Conservation (phyloP, 2,797 vertebrate species). For the Petrocephalus schoutedeni region DNA sequence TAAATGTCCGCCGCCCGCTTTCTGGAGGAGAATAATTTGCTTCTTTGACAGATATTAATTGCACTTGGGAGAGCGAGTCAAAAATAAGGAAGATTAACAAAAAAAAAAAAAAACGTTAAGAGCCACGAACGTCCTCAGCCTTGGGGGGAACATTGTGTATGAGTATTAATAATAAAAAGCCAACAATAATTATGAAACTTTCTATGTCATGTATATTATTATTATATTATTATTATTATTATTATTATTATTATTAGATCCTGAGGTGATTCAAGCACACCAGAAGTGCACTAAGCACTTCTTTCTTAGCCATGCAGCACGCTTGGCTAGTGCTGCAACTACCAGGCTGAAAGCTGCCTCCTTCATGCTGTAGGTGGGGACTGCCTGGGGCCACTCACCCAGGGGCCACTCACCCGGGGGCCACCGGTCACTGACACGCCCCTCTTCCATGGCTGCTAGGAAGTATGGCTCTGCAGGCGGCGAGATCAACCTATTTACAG, state of each 20-base stretch:
- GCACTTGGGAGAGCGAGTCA: constrained; percentile 34
- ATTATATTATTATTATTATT: constrained; percentile 29
- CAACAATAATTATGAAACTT: constrained; percentile 35
- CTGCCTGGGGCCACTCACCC: background rate
- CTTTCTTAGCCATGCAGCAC: constrained; percentile 59
- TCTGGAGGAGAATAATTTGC: constrained; percentile 49
- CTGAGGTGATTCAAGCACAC: constrained; percentile 22
- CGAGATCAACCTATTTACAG: background rate
- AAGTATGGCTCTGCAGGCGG: background rate
- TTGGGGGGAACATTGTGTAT: constrained; percentile 27
- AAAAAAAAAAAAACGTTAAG: constrained; percentile 36
- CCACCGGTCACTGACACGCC: background rate
- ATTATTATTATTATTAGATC: background rate
- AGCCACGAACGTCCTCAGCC: constrained; percentile 32
- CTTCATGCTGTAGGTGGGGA: background rate
- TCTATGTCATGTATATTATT: constrained; percentile 39
- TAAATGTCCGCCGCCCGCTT: constrained; percentile 37
- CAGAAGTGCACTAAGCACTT: constrained; percentile 47
- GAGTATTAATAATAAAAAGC: constrained; percentile 30
- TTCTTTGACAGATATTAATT: constrained; percentile 53
- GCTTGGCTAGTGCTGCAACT: constrained; percentile 44
- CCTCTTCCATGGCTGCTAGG: background rate
- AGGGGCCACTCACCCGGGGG: background rate
- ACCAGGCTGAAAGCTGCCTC: constrained; percentile 26
- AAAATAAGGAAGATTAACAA: constrained; percentile 33